A percentile compares a stretch with the other conserved stretches of the same genome.
Evolutionary conservation across 2,888 invertebrate genomes (phyloP).

Genomic region (Eutolmus rufibarbis): DNA sequence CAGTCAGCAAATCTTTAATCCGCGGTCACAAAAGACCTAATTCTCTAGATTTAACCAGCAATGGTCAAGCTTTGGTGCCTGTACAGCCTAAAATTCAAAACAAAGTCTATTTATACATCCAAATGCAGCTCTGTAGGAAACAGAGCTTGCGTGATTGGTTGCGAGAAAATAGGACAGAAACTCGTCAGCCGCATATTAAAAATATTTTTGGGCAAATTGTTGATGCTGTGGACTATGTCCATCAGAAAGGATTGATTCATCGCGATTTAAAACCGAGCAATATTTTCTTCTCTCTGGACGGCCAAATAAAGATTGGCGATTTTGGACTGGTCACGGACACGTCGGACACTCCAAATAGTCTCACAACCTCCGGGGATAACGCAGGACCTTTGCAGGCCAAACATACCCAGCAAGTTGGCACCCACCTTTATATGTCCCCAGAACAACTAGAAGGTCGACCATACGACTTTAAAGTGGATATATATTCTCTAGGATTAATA

Average conservation of each 20-base stretch:
- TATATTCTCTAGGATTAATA: conserved; percentile 92
- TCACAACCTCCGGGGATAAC: conserved; percentile 54
- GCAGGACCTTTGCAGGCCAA: conserved; percentile 56
- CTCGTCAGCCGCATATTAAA: conserved; percentile 66
- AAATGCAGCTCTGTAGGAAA: conserved; percentile 94
- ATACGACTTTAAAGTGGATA: conserved; percentile 92
- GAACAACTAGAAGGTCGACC: conserved; percentile 81
- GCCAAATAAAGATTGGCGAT: conserved; percentile 94
- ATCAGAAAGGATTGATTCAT: conserved; percentile 90
- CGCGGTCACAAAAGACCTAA: conserved; percentile 54
- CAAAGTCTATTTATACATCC: conserved; percentile 88
- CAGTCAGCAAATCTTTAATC: not conserved
- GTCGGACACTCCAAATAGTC: conserved; percentile 66
- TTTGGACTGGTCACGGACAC: conserved; percentile 96
- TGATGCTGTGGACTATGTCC: conserved; percentile 94
- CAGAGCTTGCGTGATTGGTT: conserved; percentile 94
- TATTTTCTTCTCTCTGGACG: conserved; percentile 91
- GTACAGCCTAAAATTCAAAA: conserved; percentile 51
- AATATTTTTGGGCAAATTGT: conserved; percentile 89
- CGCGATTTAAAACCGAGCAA: conserved; percentile 95
- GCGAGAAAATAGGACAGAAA: conserved; percentile 65
- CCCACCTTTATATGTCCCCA: conserved; percentile 97
- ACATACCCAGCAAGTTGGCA: conserved; percentile 78
- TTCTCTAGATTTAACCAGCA: conserved; percentile 57
- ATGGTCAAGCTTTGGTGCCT: conserved; percentile 44